Percentiles rank a stretch among this genome's conserved stretches.
Conservation (phyloP, 2,113 vertebrate species). For the Butastur rufipennis region DNA sequence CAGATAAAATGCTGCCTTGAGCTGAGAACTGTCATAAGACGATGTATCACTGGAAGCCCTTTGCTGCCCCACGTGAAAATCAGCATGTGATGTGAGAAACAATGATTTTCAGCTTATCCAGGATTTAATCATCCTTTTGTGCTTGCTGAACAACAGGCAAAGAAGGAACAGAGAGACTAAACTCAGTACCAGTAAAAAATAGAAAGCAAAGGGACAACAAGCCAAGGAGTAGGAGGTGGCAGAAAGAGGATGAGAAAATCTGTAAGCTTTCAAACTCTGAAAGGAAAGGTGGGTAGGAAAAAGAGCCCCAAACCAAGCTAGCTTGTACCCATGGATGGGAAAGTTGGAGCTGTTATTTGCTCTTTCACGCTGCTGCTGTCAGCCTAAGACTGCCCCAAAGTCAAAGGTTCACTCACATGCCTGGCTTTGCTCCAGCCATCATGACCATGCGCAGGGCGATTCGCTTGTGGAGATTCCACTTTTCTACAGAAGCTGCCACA, state of each 20-base stretch:
- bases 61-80: not conserved
- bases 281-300: not conserved
- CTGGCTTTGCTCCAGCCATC: slow-evolving; percentile 95
- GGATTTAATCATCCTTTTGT: not conserved
- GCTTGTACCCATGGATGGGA: not conserved
- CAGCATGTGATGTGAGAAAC: not conserved
- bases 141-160: not conserved
- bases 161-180: not conserved
- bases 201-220: not conserved
- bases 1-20: not conserved
- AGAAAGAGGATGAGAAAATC: not conserved
- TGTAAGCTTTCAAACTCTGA: not conserved
- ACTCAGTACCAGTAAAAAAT: not conserved
- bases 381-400: not conserved
- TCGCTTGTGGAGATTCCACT: slow-evolving; percentile 96
- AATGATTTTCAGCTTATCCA: not conserved
- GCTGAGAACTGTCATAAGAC: not conserved
- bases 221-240: not conserved
- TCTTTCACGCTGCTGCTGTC: not conserved
- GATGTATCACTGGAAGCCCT: accelerated
- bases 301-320: not conserved
- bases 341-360: not conserved
- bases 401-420: slow-evolving; percentile 84
- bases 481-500: slow-evolving; percentile 94
- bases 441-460: slow-evolving; percentile 96